These are phyloP conservation scores for Myotis pilosus DNA, from an alignment of 2,797 vertebrate genomes.

Conservation along the genomic window DNA sequence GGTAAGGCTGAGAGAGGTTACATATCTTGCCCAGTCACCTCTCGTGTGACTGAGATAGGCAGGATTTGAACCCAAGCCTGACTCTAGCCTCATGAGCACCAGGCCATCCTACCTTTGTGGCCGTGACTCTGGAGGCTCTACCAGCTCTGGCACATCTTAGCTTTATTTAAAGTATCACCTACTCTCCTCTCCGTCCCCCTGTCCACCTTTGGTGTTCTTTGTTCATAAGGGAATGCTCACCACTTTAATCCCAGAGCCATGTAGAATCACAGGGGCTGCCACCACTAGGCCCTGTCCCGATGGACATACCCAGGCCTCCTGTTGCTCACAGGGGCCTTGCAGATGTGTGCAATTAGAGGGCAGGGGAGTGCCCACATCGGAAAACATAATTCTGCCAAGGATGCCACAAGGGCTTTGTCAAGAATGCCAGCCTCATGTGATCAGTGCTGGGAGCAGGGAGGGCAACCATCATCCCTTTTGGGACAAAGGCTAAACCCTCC, in stretches of 20 bases:
- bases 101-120: background rate
- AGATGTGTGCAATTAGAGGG: background rate
- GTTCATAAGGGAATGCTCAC: rapidly evolving
- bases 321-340: background rate
- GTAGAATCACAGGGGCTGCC: background rate
- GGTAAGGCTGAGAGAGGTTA: too few species aligned
- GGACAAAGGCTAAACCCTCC: background rate
- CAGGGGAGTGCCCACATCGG: background rate
- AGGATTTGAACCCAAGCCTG: background rate
- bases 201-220: background rate
- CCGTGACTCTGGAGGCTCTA: background rate
- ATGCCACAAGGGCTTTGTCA: constrained; percentile 19
- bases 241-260: background rate
- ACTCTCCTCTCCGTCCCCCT: rapidly evolving
- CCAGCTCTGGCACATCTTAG: background rate
- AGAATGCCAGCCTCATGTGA: constrained; percentile 19
- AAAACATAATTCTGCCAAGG: constrained; percentile 5
- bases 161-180: background rate
- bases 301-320: background rate
- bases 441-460: background rate
- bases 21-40: too few species aligned
- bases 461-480: background rate
- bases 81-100: background rate
- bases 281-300: rapidly evolving
- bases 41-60: too few species aligned